A percentile compares a stretch with the other conserved stretches of the same genome.
Evolutionary conservation across 2,888 invertebrate species (phyloP).

Genomic region (Apantesis nais): DNA sequence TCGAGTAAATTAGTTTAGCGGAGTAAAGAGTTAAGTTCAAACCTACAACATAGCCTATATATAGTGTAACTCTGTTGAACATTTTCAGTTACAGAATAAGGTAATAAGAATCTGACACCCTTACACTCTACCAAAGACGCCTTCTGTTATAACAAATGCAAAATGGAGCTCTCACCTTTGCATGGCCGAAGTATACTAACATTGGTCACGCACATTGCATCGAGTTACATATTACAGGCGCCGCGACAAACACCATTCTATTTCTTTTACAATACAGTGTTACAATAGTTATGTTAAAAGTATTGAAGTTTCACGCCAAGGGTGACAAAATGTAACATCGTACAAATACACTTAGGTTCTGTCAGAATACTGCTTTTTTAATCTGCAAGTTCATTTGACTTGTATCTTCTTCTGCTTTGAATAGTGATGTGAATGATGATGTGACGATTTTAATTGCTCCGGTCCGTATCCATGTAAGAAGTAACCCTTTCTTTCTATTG

Average conservation of each 20-base stretch:
- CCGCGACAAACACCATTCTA: neutral
- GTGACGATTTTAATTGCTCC: too few relatives aligned
- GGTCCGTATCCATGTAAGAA: too few relatives aligned
- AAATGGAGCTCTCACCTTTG: neutral
- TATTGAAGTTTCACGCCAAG: neutral
- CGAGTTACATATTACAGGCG: neutral
- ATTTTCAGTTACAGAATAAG: neutral
- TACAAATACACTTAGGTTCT: neutral
- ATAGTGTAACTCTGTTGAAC: fast-evolving
- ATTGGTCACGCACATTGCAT: neutral
- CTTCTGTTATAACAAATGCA: neutral
- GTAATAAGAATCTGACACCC: neutral
- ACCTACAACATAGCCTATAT: neutral
- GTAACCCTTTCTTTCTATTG: too few relatives aligned
- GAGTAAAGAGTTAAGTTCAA: neutral
- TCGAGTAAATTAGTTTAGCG: too few relatives aligned
- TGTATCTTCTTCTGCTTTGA: too few relatives aligned
- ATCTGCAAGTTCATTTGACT: neutral
- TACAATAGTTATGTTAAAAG: neutral
- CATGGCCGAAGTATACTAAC: neutral
- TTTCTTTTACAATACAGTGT: neutral
- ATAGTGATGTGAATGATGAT: too few relatives aligned
- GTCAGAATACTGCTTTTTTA: neutral
- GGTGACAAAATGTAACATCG: neutral
- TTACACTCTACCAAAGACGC: neutral